Base-by-base conservation (phyloP, 2,888 invertebrate genomes). In the Cinara cedri region DNA sequence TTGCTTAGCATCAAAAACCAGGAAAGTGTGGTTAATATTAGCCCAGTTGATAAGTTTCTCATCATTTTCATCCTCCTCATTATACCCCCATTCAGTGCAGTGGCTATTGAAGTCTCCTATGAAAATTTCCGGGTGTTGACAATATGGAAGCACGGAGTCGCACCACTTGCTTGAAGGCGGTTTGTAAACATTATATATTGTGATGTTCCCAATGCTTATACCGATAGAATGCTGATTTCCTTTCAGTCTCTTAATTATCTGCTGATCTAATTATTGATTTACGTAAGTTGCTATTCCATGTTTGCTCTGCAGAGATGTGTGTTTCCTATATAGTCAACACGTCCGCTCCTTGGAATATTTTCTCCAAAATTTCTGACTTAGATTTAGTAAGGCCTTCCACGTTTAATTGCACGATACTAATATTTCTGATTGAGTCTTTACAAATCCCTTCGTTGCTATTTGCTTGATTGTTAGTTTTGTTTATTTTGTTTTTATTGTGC, bases 281-380 rank as follows among this genome's bases (percentile, higher is more conserved):
- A 54, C 54, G 19, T 54, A 54, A 54, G 10, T 11, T 4, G n/a
- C 3, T 19, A 54, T 54, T 19, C 19, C 19, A 10, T 54, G 54
- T 54, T 54, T 54, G 19, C 1, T 19, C 54, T 19, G n/a, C 54
- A 19, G 54, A 19, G 10, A 54, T 54, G 10, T 54, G 54, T 54
- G 54, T 54, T 54, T 54, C 54, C 54, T n/a, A 19, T 19, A 54
- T 19, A 19, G 54, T 19, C 54, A 54, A 19, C 19, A 54, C 19
- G 54, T 54, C 54, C n/a, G 54, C 19, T 54, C 54, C 54, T 54
- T 54, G n/a, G 54, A 54, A 54, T 19, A 54, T 54, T 19, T 54
- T 54, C 19, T 19, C 54, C 10, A 54, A 8, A 19, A 54, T 54
- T 54, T 54, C 54, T 54, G 54, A 19, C 19, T 54, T 54, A 19